A percentile compares a stretch with the other conserved stretches of the same genome.
Evolutionary conservation across 2,888 invertebrate genomes (phyloP).

Genomic region (Dilophus febrilis): DNA sequence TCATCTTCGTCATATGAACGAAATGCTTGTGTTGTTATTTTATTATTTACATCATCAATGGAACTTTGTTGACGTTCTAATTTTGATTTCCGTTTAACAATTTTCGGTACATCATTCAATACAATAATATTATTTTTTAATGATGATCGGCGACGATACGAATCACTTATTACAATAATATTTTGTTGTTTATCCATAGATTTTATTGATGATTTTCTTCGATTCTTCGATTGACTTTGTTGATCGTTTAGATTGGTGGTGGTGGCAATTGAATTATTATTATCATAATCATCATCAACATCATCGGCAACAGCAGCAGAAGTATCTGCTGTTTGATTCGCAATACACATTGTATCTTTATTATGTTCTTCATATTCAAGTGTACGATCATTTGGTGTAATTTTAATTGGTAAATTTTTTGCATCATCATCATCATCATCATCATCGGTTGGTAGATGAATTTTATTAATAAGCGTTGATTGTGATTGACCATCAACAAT

Average conservation of each 20-base stretch:
- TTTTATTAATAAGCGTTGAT: not conserved
- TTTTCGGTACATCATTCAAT: conserved; percentile 6
- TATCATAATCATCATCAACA: too few relatives aligned
- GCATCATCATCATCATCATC: not conserved
- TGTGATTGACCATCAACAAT: not conserved
- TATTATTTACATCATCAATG: conserved; percentile 13
- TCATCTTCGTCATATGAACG: conserved; percentile 13
- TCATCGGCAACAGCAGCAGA: not conserved
- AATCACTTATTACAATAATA: conserved; percentile 12
- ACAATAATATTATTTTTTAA: conserved; percentile 11
- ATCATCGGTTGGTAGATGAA: not conserved
- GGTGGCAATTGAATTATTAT: too few relatives aligned
- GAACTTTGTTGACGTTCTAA: conserved; percentile 4
- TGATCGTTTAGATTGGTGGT: conserved; percentile 1
- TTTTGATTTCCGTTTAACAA: not conserved
- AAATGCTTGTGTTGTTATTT: conserved; percentile 12
- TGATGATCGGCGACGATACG: conserved; percentile 11
- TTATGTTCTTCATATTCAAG: not conserved
- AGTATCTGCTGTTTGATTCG: not conserved
- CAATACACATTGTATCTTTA: not conserved
- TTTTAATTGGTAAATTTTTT: not conserved
- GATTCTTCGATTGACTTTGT: not conserved
- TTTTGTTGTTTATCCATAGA: conserved; percentile 8
- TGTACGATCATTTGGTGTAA: too few relatives aligned
- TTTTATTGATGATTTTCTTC: not conserved